A percentile compares a stretch with the other conserved stretches of the same genome.
These are phyloP conservation scores for Chiridota heheva DNA, from an alignment of 35 echinoderm and acorn worm genomes.

Conservation along the genomic window DNA sequence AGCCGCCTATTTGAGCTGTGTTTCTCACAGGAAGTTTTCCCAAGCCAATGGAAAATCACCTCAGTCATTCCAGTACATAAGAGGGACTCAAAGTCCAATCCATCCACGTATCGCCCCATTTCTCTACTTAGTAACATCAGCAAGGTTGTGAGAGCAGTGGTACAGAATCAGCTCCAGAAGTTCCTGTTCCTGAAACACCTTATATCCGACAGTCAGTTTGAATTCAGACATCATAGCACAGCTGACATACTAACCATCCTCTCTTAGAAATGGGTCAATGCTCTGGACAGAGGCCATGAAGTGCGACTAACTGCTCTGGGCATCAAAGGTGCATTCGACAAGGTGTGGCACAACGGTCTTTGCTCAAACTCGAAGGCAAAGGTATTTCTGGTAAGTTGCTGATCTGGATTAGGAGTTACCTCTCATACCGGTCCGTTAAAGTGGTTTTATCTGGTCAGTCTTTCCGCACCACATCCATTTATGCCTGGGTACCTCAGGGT, in stretches of 20 bases:
- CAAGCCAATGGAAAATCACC: no score
- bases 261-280: neutral
- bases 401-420: conserved; percentile 19
- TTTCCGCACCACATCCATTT: conserved; percentile 2
- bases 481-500: conserved; percentile 53
- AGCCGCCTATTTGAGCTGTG: no score
- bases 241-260: conserved; percentile 31
- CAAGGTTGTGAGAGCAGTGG: no score
- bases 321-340: no score
- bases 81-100: conserved; percentile 33
- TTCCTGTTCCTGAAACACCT: conserved; percentile 13
- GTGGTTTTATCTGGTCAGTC: conserved; percentile 38
- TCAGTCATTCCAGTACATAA: conserved; percentile 21
- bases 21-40: no score
- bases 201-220: no score
- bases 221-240: conserved; percentile 27
- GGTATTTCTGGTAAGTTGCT: conserved; percentile 31
- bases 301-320: neutral
- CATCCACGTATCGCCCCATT: conserved; percentile 30
- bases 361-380: conserved; percentile 7
- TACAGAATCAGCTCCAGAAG: conserved; percentile 24
- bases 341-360: conserved; percentile 63
- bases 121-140: conserved; percentile 23
- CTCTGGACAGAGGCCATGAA: conserved; percentile 9
- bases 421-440: conserved; percentile 21